A percentile compares a stretch with the other conserved stretches of the same genome.
phyloP scores from a whole-genome alignment of 1,140 invertebrate species.

The Solen grandis region DNA sequence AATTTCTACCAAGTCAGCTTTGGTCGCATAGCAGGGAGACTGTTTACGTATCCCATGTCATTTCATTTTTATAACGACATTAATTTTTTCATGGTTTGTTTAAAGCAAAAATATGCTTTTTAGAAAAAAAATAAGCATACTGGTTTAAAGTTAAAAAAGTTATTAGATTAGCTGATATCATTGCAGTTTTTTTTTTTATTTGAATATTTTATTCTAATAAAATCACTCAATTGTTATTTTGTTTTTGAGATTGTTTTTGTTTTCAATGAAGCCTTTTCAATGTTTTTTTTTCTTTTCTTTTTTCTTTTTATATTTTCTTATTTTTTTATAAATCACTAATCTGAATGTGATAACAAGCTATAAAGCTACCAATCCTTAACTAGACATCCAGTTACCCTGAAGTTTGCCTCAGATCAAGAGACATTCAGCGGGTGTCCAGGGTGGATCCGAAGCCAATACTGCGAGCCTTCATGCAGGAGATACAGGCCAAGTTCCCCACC shows the following conservation, averaged over 20 bases:
- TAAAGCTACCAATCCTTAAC: too few relatives aligned
- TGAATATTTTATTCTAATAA: not conserved
- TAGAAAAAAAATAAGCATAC: too few relatives aligned
- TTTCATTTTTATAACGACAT: not conserved
- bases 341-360: too few relatives aligned
- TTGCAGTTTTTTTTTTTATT: too few relatives aligned
- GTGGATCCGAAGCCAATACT: slow-evolving; percentile 67
- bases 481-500: slow-evolving; percentile 65
- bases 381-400: slow-evolving; percentile 69
- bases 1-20: slow-evolving; percentile 75
- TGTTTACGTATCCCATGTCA: slow-evolving; percentile 76
- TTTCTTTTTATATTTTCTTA: too few relatives aligned
- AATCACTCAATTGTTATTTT: not conserved
- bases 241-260: not conserved
- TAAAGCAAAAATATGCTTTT: too few relatives aligned
- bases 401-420: slow-evolving; percentile 63
- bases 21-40: slow-evolving; percentile 66
- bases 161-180: too few relatives aligned
- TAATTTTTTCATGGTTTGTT: too few relatives aligned
- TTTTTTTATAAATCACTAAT: too few relatives aligned
- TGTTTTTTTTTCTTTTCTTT: too few relatives aligned
- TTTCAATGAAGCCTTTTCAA: not conserved
- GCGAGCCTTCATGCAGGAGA: slow-evolving; percentile 66
- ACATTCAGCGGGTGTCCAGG: slow-evolving; percentile 62
- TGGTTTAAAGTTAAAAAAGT: too few relatives aligned